A percentile compares a stretch with the other conserved stretches of the same genome.
These are phyloP conservation scores for Drosophila buzzatii DNA, from an alignment of 2,888 invertebrate species.

Conservation along the genomic window DNA sequence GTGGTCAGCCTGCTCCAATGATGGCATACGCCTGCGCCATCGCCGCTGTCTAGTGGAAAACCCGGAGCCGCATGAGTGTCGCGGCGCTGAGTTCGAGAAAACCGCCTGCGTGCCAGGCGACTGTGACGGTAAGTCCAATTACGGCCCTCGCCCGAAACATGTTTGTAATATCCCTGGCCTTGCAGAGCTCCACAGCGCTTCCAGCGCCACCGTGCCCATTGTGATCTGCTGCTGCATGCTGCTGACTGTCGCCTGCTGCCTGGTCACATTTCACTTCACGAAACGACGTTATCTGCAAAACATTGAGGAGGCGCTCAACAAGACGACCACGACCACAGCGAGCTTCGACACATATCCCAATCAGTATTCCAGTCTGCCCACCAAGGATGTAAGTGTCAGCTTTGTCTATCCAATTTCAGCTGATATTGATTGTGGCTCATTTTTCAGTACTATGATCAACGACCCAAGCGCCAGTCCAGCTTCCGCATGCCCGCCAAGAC, in stretches of 20 bases:
- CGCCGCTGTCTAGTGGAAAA: constrained; percentile 88
- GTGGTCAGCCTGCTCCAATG: constrained; percentile 89
- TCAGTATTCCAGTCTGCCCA: constrained; percentile 93
- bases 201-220: constrained; percentile 67
- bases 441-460: constrained; percentile 84
- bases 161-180: not conserved
- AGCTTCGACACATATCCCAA: constrained; percentile 94
- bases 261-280: constrained; percentile 84
- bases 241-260: constrained; percentile 83
- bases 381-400: constrained; percentile 89
- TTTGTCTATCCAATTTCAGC: not conserved
- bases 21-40: constrained; percentile 89
- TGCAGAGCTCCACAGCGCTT: constrained; percentile 75
- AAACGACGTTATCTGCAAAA: constrained; percentile 85
- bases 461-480: constrained; percentile 89
- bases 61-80: constrained; percentile 88
- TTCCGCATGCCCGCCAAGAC: constrained; percentile 86
- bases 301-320: constrained; percentile 76
- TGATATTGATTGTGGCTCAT: not conserved
- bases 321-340: constrained; percentile 88
- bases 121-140: constrained; percentile 74
- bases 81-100: constrained; percentile 89
- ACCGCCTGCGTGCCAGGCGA: constrained; percentile 87
- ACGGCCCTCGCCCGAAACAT: not conserved
- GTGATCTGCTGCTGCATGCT: constrained; percentile 81